A percentile compares a stretch with the other conserved stretches of the same genome.
These are phyloP conservation scores for Drosophila lacicola DNA, from an alignment of 2,888 invertebrate genomes.

Conservation along the genomic window DNA sequence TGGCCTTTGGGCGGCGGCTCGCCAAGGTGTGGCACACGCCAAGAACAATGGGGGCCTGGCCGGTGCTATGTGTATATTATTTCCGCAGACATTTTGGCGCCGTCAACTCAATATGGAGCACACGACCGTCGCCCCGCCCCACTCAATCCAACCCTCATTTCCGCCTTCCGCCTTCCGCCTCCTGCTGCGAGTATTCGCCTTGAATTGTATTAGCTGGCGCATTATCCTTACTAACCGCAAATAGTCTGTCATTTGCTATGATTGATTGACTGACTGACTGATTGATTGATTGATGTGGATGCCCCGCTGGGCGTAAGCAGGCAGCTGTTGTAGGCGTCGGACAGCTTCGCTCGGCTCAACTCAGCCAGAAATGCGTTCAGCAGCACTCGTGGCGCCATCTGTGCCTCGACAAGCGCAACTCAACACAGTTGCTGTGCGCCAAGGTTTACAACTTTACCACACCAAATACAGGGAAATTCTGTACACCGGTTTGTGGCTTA, in stretches of 20 bases:
- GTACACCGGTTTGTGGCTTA: constrained; percentile 3
- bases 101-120: constrained; percentile 2
- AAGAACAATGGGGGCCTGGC: background rate
- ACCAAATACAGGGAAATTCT: constrained; percentile 60
- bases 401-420: background rate
- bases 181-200: constrained; percentile 6
- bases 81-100: constrained; percentile 45
- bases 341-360: background rate
- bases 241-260: constrained; percentile 55
- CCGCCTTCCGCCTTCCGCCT: background rate
- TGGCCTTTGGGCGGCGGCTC: constrained; percentile 24
- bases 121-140: background rate
- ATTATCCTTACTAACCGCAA: constrained; percentile 52
- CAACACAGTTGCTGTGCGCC: constrained; percentile 35
- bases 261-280: constrained; percentile 51
- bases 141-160: background rate
- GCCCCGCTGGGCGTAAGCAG: background rate
- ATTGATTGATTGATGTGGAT: constrained; percentile 22
- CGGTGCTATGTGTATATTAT: constrained; percentile 12
- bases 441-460: constrained; percentile 22
- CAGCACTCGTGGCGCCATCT: constrained; percentile 50
- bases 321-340: background rate
- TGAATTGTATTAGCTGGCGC: constrained; percentile 42
- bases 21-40: constrained; percentile 43
- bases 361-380: background rate